Conservation (phyloP, 2,888 invertebrate species). For the Onthophagus sagittarius region DNA sequence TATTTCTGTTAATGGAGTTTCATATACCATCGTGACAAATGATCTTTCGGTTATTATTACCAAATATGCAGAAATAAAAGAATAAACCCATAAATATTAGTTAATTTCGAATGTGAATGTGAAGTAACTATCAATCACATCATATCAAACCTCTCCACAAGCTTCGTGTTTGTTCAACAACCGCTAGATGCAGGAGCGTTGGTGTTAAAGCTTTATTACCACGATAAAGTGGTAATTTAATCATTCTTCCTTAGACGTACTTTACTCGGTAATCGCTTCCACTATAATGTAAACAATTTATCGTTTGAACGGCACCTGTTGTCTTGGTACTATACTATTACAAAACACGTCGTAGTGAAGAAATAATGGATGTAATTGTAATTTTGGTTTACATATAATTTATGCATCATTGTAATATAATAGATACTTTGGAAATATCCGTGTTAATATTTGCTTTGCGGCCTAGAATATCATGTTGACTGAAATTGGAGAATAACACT, state of each 20-base stretch:
- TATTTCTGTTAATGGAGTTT: no score
- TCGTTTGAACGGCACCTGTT: neutral
- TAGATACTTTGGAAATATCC: no score
- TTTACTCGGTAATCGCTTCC: neutral
- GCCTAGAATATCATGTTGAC: neutral
- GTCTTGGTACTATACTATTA: neutral
- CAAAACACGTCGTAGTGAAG: neutral
- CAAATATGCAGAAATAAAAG: neutral
- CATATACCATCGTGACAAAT: no score
- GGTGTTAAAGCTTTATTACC: neutral
- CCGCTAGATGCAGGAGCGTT: neutral
- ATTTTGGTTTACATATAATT: neutral
- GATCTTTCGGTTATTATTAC: neutral
- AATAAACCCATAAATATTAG: neutral
- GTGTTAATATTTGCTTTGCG: neutral
- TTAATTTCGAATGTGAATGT: neutral
- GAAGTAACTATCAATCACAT: neutral
- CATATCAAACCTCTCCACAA: neutral
- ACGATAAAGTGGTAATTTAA: neutral
- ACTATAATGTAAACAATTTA: neutral
- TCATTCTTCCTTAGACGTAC: neutral
- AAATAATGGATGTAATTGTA: no score
- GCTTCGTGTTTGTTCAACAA: neutral
- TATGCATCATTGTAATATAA: no score
- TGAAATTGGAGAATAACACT: neutral